phyloP scores from a whole-genome alignment of 2,888 invertebrate genomes.

The Melieria picta region DNA sequence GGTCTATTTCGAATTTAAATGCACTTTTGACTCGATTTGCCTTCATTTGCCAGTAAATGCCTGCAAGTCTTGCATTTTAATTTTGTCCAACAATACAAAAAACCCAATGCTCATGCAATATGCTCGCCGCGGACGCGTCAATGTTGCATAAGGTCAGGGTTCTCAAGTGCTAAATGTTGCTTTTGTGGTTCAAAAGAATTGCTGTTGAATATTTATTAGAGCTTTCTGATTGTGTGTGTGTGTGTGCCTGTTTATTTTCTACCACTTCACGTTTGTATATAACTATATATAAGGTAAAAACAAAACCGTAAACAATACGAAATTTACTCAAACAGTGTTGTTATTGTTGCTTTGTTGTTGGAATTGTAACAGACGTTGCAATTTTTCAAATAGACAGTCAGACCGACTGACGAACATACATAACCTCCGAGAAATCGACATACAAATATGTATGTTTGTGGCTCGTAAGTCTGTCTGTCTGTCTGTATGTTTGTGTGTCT shows the following conservation, averaged over 20 bases:
- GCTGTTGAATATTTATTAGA: too few species aligned
- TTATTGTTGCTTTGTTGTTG: background rate
- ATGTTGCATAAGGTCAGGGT: conserved; percentile 29
- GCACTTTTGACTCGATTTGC: too few species aligned
- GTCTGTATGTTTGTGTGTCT: background rate
- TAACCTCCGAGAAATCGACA: background rate
- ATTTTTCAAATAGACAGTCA: background rate
- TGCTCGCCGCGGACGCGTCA: background rate
- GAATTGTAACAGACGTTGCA: background rate
- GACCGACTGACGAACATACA: background rate
- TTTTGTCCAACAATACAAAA: too few species aligned
- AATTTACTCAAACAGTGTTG: background rate
- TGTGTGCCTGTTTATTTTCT: too few species aligned
- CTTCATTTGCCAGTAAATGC: too few species aligned
- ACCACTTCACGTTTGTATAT: too few species aligned
- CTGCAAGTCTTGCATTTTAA: too few species aligned
- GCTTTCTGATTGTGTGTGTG: too few species aligned
- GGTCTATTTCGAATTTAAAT: too few species aligned
- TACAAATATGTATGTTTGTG: background rate
- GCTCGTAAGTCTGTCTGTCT: too few species aligned
- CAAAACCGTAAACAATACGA: background rate
- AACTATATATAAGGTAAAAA: background rate
- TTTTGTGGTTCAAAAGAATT: background rate
- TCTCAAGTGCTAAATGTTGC: conserved; percentile 17
- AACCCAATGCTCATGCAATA: too few species aligned